phyloP scores from a whole-genome alignment of 1,140 invertebrate species.

The Artemia franciscana region DNA sequence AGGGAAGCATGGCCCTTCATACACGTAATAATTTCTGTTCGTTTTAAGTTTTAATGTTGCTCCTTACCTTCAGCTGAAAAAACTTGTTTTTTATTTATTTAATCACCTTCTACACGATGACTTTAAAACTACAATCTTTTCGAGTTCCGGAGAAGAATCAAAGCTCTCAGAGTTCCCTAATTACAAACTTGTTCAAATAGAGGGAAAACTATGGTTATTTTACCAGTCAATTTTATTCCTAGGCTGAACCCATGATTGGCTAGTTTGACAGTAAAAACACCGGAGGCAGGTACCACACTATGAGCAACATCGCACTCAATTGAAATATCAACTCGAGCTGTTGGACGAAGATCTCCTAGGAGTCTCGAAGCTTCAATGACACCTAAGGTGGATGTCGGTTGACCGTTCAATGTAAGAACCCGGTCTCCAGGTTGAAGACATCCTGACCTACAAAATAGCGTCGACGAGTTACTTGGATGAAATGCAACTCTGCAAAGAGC shows the following conservation, averaged over 20 bases:
- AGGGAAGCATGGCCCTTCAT: no score
- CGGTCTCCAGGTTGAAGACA: constrained; percentile 58
- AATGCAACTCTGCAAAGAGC: no score
- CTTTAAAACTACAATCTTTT: no score
- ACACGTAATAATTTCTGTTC: no score
- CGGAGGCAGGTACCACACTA: constrained; percentile 64
- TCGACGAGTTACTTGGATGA: no score
- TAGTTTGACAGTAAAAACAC: constrained; percentile 69
- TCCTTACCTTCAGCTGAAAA: no score
- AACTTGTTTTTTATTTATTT: no score
- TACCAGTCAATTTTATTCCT: constrained; percentile 64
- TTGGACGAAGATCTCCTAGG: constrained; percentile 23
- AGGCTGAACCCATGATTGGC: constrained; percentile 47
- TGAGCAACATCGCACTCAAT: constrained; percentile 84
- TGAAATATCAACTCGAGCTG: constrained; percentile 30
- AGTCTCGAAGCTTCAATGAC: constrained; percentile 26
- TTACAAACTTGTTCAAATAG: no score
- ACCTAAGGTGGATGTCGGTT: constrained; percentile 22
- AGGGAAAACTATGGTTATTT: constrained; percentile 10
- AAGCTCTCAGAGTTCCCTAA: constrained; percentile 9
- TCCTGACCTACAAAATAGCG: constrained; percentile 32
- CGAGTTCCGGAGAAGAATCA: background rate
- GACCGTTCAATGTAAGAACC: constrained; percentile 52
- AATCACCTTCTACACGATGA: no score
- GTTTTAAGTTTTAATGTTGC: no score